Evolutionary conservation across 2,888 invertebrate genomes (phyloP).

Genomic region (Dynastes hyllus): DNA sequence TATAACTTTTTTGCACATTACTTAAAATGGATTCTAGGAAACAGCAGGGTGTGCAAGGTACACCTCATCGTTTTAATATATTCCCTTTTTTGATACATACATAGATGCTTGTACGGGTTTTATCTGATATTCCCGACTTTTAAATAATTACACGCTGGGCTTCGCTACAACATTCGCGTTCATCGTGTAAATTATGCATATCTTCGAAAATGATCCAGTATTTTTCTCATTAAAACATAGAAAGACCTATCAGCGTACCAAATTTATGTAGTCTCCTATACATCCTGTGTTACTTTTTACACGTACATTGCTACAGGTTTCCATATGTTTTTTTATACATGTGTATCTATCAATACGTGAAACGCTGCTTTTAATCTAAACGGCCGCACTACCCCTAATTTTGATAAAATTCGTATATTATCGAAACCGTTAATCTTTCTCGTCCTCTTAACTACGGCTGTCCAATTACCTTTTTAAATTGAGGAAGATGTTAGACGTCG

Average conservation of each 20-base stretch:
- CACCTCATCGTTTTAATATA: background rate
- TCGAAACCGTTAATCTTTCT: slow-evolving; percentile 37
- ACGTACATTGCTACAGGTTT: slow-evolving; percentile 1
- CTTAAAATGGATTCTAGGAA: background rate
- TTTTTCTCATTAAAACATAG: slow-evolving; percentile 40
- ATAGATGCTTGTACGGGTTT: slow-evolving; percentile 12
- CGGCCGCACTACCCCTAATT: slow-evolving; percentile 36
- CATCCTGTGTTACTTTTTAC: background rate
- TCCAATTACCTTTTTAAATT: slow-evolving; percentile 33
- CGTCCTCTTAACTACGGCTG: slow-evolving; percentile 18
- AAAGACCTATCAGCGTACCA: slow-evolving; percentile 32
- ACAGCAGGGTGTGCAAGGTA: background rate
- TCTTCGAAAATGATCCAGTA: slow-evolving; percentile 36
- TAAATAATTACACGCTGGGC: slow-evolving; percentile 14
- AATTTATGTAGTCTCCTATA: slow-evolving; percentile 25
- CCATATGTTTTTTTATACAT: background rate
- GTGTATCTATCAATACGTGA: background rate
- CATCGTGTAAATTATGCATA: slow-evolving; percentile 34
- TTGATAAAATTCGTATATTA: slow-evolving; percentile 39
- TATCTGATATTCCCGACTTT: slow-evolving; percentile 32
- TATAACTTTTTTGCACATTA: background rate
- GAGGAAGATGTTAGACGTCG: slow-evolving; percentile 36
- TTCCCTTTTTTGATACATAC: background rate
- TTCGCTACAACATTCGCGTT: background rate
- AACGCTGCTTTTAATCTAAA: slow-evolving; percentile 2